Base-by-base conservation (phyloP, 1,140 invertebrate genomes). In the Sinella curviseta region DNA sequence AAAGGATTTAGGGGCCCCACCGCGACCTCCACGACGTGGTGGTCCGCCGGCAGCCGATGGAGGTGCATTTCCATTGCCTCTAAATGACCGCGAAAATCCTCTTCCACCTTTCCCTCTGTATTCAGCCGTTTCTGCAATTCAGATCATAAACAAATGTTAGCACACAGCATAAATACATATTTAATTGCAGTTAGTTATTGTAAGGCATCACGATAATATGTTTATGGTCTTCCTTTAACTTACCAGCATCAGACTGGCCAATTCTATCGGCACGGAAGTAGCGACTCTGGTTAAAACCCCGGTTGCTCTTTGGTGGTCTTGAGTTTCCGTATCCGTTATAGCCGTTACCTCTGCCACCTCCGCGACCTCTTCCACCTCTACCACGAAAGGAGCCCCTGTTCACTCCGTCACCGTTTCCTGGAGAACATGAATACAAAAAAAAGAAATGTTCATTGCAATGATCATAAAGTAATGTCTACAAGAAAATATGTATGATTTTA, bases 221-320 rank as follows among this genome's bases (percentile, higher is more conserved):
- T n/a, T n/a, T n/a, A 48, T 48, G 39, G 39, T 8, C 39, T 48
- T 48, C 17, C 39, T 48, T 48, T 48, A 8, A 8, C 39, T 14
- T 60, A 60, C 57, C 57, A n/a, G 14, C 57, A 60, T 60, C 57
- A 60, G 57, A 26, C 24, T 60, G 57, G 4, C 65, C 65, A 70
- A n/a, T 70, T 33, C 31, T 70, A 2, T 33, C 65, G 12, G 28
- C 28, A 33, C 65, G 65, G 65, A 70, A 70, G 12, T 70, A 31
- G 31, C 26, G 26, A 24, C 65, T 33, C 12, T 30, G 26, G 31
- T 70, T 30, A n/a, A 70, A 70, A 8, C 28, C 26, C 31, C 65
- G 8, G 12, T 24, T 8, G 31, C 65, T 33, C 65, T 33, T 70
- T 30, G 65, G 65, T 30, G 65, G 65, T 33, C 65, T 70, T 3